phyloP scores from a whole-genome alignment of 2,888 invertebrate genomes.

The Lasioglossum morio region DNA sequence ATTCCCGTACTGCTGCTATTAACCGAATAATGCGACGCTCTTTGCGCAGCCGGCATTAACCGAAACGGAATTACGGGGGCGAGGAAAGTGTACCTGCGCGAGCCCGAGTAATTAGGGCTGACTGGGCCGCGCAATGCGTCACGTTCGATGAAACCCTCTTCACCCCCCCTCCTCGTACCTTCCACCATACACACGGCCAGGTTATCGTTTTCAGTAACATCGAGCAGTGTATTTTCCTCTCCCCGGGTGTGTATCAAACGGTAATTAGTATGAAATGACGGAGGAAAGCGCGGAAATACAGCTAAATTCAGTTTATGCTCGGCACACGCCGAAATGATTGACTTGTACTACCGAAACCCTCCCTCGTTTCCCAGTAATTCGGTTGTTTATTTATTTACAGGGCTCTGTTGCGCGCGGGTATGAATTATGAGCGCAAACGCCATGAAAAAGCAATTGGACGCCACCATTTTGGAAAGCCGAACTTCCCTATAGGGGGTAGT shows the following conservation, averaged over 20 bases:
- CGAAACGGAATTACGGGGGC: conserved; percentile 41
- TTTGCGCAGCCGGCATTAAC: conserved; percentile 50
- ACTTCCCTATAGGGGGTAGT: not conserved
- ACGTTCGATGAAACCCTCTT: not conserved
- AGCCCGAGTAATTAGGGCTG: conserved; percentile 39
- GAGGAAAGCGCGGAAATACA: not conserved
- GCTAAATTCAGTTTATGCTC: not conserved
- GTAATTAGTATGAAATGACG: conserved; percentile 1
- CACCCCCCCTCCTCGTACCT: not conserved
- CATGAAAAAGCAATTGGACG: not conserved
- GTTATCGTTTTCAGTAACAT: conserved; percentile 26
- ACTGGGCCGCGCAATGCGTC: conserved; percentile 24
- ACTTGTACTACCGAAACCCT: conserved; percentile 2
- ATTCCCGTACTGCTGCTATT: conserved; percentile 52
- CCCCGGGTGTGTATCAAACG: not conserved
- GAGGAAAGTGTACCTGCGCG: conserved; percentile 47
- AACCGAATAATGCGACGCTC: conserved; percentile 52
- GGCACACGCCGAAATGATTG: not conserved
- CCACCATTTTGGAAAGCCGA: not conserved
- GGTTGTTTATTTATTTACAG: not conserved
- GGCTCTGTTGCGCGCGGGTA: not conserved
- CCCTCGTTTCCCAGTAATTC: not conserved
- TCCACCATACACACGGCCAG: not conserved
- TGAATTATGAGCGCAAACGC: not conserved
- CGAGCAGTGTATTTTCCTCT: not conserved